A percentile compares a stretch with the other conserved stretches of the same genome.
phyloP scores from a whole-genome alignment of 2,797 vertebrate genomes.

The Coregonus suidteri region DNA sequence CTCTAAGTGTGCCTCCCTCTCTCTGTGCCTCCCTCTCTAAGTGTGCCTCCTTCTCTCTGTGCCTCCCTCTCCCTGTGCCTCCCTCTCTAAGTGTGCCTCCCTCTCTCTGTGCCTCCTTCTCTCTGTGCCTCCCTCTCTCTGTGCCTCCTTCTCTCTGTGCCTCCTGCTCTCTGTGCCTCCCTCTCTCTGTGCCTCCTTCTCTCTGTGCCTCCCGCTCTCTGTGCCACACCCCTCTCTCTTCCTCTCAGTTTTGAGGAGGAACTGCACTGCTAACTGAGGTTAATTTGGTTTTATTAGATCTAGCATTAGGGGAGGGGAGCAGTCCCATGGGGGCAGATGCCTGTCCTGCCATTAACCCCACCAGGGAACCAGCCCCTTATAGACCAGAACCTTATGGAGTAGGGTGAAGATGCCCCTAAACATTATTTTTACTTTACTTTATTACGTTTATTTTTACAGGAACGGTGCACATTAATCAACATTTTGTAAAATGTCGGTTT shows the following conservation, averaged over 20 bases:
- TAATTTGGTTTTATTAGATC: conserved; percentile 79
- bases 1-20: background rate
- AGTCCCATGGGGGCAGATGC: conserved; percentile 22
- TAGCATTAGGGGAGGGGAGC: conserved; percentile 57
- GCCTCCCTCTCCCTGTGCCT: too few relatives aligned
- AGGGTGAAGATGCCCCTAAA: too few relatives aligned
- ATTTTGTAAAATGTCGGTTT: too few relatives aligned
- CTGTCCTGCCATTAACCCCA: conserved; percentile 24
- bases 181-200: background rate
- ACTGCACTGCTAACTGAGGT: conserved; percentile 62
- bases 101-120: background rate
- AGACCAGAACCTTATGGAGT: background rate
- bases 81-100: too few relatives aligned
- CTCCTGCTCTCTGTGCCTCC: too few relatives aligned
- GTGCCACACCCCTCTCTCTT: conserved; percentile 39
- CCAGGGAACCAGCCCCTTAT: conserved; percentile 14
- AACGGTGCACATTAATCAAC: too few relatives aligned
- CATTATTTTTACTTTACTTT: too few relatives aligned
- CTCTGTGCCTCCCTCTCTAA: background rate
- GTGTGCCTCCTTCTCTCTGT: conserved; percentile 63
- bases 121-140: background rate
- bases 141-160: background rate
- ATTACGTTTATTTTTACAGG: too few relatives aligned
- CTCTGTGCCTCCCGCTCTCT: background rate
- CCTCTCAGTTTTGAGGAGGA: conserved; percentile 63